phyloP scores from a whole-genome alignment of 2,113 vertebrate genomes.

The Phrynosoma blainvillii region DNA sequence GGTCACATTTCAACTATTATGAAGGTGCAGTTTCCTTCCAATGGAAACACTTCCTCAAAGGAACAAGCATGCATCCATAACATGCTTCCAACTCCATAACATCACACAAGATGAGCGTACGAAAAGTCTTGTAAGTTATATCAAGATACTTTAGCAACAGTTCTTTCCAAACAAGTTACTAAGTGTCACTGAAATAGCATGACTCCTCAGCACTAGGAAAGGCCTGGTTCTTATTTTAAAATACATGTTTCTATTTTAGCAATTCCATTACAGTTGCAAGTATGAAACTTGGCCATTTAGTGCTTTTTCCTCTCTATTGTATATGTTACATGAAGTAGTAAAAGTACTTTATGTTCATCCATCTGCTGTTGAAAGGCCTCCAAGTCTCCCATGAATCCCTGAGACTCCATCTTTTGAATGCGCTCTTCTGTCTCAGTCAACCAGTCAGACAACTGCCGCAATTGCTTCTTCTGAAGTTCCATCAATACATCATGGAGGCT shows the following conservation, averaged over 20 bases:
- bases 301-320: neutral
- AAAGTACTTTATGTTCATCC: constrained; percentile 88
- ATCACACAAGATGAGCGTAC: neutral
- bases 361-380: constrained; percentile 84
- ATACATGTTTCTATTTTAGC: neutral
- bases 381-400: constrained; percentile 77
- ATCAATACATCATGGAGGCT: constrained; percentile 96
- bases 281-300: neutral
- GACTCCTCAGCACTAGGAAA: neutral
- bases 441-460: constrained; percentile 95
- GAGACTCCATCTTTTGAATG: constrained; percentile 89
- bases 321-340: neutral
- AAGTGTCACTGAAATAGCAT: neutral
- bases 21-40: neutral
- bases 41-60: neutral
- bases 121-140: too few relatives aligned
- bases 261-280: constrained; percentile 4
- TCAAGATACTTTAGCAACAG: neutral
- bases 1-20: neutral
- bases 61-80: neutral
- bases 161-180: constrained; percentile 15
- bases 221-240: neutral
- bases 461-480: constrained; percentile 93
- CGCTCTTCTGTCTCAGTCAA: constrained; percentile 88
- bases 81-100: neutral